phyloP scores from a whole-genome alignment of 2,888 invertebrate species.

The Drosophila incognita region DNA sequence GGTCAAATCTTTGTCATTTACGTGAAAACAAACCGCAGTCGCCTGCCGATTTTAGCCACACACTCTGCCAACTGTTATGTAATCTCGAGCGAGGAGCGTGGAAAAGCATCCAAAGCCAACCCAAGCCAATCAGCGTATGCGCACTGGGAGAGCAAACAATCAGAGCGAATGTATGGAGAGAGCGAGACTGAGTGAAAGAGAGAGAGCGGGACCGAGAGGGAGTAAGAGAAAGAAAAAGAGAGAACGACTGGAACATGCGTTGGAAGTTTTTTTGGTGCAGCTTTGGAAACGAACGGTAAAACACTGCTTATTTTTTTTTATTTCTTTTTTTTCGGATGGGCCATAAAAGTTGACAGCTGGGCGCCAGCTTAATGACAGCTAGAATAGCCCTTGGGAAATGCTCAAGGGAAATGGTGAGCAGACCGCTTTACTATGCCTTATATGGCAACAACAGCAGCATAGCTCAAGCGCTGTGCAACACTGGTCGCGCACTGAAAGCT shows the following conservation, averaged over 20 bases:
- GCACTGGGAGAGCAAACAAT: constrained; percentile 39
- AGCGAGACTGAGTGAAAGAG: constrained; percentile 4
- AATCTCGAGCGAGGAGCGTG: constrained; percentile 70
- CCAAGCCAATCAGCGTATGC: constrained; percentile 51
- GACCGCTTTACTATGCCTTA: constrained; percentile 14
- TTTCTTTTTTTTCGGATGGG: constrained; percentile 23
- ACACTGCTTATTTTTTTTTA: constrained; percentile 9
- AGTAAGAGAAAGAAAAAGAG: background rate
- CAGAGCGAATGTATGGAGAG: constrained; percentile 18
- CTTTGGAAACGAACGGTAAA: constrained; percentile 45
- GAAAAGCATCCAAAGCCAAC: constrained; percentile 60
- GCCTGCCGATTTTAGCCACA: constrained; percentile 67
- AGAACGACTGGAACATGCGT: constrained; percentile 39
- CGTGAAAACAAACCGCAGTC: constrained; percentile 63
- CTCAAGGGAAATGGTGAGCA: constrained; percentile 4
- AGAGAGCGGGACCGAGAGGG: background rate
- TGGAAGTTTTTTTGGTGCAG: constrained; percentile 53
- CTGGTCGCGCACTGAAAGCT: background rate
- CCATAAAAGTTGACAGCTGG: constrained; percentile 69
- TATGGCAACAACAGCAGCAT: constrained; percentile 1
- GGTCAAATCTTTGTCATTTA: constrained; percentile 47
- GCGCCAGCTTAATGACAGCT: constrained; percentile 63
- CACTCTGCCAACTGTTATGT: constrained; percentile 82
- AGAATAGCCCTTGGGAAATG: constrained; percentile 26
- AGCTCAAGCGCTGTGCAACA: background rate